phyloP scores from a whole-genome alignment of 1,140 invertebrate species.

The Megathymus violae region DNA sequence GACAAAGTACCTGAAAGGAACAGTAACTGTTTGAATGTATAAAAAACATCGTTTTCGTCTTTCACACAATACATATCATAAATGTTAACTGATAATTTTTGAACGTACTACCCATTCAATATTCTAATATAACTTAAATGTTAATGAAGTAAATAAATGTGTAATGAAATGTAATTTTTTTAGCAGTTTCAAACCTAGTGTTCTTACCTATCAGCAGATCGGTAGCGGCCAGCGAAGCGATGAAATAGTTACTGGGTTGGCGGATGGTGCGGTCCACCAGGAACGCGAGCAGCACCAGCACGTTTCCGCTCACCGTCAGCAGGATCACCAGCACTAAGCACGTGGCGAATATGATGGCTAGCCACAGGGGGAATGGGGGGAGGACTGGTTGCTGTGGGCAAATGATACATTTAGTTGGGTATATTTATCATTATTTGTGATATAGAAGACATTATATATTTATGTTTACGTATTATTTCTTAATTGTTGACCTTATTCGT shows the following conservation, averaged over 20 bases:
- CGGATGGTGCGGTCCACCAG: constrained; percentile 98
- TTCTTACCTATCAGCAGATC: constrained; percentile 97
- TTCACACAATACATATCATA: too few relatives aligned
- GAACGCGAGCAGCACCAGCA: constrained; percentile 97
- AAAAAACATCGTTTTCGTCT: too few relatives aligned
- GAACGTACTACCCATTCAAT: too few relatives aligned
- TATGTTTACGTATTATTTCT: too few relatives aligned
- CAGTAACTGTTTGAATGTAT: constrained; percentile 31
- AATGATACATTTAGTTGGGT: constrained; percentile 1
- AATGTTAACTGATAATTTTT: too few relatives aligned
- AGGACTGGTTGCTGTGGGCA: constrained; percentile 84
- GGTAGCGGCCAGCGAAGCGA: constrained; percentile 98
- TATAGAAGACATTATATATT: too few relatives aligned
- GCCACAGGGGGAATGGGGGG: constrained; percentile 95
- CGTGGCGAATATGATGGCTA: constrained; percentile 96
- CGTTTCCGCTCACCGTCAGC: constrained; percentile 97
- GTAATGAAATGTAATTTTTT: too few relatives aligned
- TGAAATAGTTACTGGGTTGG: constrained; percentile 99
- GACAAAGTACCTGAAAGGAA: constrained; percentile 91
- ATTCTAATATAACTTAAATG: too few relatives aligned
- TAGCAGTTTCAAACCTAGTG: constrained; percentile 14
- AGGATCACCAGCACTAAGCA: constrained; percentile 94
- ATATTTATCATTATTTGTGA: too few relatives aligned
- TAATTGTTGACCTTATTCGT: too few relatives aligned
- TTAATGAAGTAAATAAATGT: too few relatives aligned